These are phyloP conservation scores for Saccostrea glomerata DNA, from an alignment of 1,140 invertebrate genomes.

Conservation along the genomic window DNA sequence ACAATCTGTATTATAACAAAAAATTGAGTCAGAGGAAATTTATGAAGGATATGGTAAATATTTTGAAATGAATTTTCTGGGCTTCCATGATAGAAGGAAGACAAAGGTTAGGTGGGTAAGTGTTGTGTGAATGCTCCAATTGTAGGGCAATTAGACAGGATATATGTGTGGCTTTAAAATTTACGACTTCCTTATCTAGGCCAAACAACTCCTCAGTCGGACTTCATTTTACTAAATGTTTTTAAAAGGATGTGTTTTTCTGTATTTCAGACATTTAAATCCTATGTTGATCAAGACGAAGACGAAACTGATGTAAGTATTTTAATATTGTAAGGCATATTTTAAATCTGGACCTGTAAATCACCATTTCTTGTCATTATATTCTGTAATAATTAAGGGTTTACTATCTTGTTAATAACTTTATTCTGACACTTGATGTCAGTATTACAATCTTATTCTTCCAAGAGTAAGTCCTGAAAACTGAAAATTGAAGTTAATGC, in stretches of 20 bases:
- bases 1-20: neutral
- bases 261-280: conserved; percentile 51
- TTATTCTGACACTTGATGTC: too few species aligned
- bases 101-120: neutral
- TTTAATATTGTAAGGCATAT: neutral
- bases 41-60: too few species aligned
- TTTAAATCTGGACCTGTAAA: neutral
- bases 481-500: too few species aligned
- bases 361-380: too few species aligned
- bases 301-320: conserved; percentile 51
- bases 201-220: neutral
- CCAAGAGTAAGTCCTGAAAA: too few species aligned
- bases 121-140: neutral
- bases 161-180: neutral
- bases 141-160: neutral
- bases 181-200: neutral
- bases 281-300: conserved; percentile 49
- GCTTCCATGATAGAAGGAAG: neutral
- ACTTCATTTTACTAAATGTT: neutral
- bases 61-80: neutral
- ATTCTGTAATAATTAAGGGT: too few species aligned
- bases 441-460: too few species aligned
- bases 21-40: neutral
- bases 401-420: too few species aligned
- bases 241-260: neutral